Evolutionary conservation across 2,797 vertebrate genomes (phyloP).

Genomic region (Pitangus sulphuratus): DNA sequence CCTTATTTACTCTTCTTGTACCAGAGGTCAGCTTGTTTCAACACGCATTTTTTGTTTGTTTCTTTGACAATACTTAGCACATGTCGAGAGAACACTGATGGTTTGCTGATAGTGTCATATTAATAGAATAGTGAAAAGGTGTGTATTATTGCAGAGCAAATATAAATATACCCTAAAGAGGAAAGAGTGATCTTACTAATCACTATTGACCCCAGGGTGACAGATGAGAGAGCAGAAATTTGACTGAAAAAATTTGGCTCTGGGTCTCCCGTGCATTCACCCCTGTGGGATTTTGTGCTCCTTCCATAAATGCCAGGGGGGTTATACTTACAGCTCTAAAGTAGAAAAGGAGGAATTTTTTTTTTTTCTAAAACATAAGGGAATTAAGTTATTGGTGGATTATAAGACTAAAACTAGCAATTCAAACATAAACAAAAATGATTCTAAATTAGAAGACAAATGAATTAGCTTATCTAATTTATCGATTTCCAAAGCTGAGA

Average conservation of each 20-base stretch:
- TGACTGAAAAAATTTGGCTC: neutral
- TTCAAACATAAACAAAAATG: neutral
- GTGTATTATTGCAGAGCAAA: neutral
- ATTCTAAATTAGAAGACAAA: neutral
- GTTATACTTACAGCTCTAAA: neutral
- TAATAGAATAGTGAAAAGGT: neutral
- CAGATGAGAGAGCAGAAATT: neutral
- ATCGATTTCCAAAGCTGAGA: neutral
- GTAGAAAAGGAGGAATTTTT: neutral
- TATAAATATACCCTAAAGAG: neutral
- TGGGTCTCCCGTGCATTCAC: fast-evolving
- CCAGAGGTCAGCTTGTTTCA: neutral
- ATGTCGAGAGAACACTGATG: neutral
- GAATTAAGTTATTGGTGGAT: neutral
- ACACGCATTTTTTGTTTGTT: fast-evolving
- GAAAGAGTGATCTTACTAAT: neutral
- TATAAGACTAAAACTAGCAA: neutral
- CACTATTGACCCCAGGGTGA: neutral
- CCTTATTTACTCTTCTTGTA: neutral
- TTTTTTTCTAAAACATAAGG: neutral
- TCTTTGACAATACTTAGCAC: neutral
- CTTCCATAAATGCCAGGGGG: neutral
- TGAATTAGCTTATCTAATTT: neutral
- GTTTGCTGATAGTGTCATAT: neutral
- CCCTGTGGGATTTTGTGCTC: neutral